Conservation (phyloP, 2,797 vertebrate genomes). For the Notamacropus eugenii region DNA sequence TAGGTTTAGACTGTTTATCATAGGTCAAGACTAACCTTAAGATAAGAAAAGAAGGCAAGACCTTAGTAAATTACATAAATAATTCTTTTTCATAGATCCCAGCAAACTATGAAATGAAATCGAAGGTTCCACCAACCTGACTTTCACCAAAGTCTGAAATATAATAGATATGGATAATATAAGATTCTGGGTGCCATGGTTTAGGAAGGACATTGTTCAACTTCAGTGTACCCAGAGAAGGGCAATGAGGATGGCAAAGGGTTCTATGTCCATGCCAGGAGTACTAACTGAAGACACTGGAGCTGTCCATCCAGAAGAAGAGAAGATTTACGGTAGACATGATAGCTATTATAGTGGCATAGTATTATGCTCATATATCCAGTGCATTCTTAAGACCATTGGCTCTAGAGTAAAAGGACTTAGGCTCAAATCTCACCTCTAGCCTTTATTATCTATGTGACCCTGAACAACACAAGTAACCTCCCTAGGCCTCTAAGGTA, state of each 20-base stretch:
- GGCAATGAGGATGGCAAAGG: neutral
- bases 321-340: neutral
- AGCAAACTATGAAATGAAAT: neutral
- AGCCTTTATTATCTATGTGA: neutral
- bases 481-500: neutral
- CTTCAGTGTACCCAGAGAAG: neutral
- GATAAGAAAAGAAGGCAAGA: constrained; percentile 16
- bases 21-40: neutral
- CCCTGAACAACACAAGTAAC: neutral
- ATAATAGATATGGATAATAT: neutral
- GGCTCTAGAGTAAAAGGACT: neutral
- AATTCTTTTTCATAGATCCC: constrained; percentile 25
- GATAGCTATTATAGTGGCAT: neutral
- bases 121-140: neutral
- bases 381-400: neutral
- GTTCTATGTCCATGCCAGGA: neutral
- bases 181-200: neutral
- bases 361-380: neutral
- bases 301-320: neutral
- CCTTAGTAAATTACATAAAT: neutral
- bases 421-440: neutral
- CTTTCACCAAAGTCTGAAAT: neutral
- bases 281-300: neutral
- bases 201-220: neutral
- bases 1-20: neutral